These are phyloP conservation scores for Salarias fasciatus DNA, from an alignment of 2,797 vertebrate genomes.

Conservation along the genomic window DNA sequence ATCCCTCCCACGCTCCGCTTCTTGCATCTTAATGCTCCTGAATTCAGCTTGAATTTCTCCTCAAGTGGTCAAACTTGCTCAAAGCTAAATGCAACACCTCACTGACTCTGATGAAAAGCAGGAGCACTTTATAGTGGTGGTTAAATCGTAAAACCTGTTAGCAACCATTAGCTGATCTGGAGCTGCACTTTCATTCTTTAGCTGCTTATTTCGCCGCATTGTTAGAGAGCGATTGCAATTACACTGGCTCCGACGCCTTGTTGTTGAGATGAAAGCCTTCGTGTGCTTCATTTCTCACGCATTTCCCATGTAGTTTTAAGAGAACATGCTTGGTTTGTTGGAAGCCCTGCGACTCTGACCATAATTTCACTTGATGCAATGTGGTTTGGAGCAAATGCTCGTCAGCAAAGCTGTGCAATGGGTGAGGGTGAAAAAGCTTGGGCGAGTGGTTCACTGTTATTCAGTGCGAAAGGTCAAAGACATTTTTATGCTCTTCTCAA, in stretches of 20 bases:
- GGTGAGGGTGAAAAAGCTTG: neutral
- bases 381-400: neutral
- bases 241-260: neutral
- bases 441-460: too few species aligned
- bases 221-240: neutral
- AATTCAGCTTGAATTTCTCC: conserved; percentile 12
- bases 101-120: conserved; percentile 8
- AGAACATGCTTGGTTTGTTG: neutral
- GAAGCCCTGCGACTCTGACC: neutral
- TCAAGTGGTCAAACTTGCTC: neutral
- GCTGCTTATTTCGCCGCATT: neutral
- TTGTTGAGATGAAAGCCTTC: too few species aligned
- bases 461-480: too few species aligned
- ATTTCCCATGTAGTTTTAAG: neutral
- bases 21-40: neutral
- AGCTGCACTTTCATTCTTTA: neutral
- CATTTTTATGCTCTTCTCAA: too few species aligned
- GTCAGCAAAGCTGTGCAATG: neutral
- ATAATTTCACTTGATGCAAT: neutral
- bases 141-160: neutral
- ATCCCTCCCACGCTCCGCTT: conserved; percentile 18
- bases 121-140: neutral
- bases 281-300: neutral
- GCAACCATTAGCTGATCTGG: neutral
- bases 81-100: neutral